These are phyloP conservation scores for Lampropteryx suffumata DNA, from an alignment of 2,888 invertebrate species.

Conservation along the genomic window DNA sequence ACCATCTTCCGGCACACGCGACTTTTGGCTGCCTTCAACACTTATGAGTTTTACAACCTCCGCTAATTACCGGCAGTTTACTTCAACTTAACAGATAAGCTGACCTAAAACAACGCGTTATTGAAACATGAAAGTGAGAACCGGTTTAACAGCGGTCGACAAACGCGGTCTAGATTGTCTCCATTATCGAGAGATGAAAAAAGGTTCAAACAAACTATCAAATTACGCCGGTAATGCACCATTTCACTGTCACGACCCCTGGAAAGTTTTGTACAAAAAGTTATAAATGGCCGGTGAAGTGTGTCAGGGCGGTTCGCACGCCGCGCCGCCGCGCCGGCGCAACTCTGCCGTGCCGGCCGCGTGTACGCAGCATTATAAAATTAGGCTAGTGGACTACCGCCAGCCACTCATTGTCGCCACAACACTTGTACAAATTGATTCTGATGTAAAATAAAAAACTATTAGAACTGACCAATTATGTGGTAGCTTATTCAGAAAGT, in stretches of 20 bases:
- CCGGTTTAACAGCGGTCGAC: slow-evolving; percentile 16
- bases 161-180: slow-evolving; percentile 46
- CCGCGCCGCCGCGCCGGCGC: slow-evolving; percentile 35
- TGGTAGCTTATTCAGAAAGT: slow-evolving; percentile 25
- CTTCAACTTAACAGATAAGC: slow-evolving; percentile 35
- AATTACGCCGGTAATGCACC: slow-evolving; percentile 67
- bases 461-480: slow-evolving; percentile 32
- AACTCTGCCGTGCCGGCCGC: slow-evolving; percentile 32
- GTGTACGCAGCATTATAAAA: slow-evolving; percentile 58
- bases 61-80: slow-evolving; percentile 54
- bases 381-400: slow-evolving; percentile 58
- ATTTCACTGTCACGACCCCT: slow-evolving; percentile 78
- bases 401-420: slow-evolving; percentile 42
- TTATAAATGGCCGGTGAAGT: slow-evolving; percentile 57
- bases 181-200: slow-evolving; percentile 50
- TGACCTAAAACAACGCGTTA: slow-evolving; percentile 31
- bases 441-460: slow-evolving; percentile 45
- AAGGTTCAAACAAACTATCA: slow-evolving; percentile 60
- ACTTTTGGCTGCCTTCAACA: slow-evolving; percentile 61
- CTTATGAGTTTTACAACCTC: slow-evolving; percentile 53
- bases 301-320: slow-evolving; percentile 75
- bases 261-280: slow-evolving; percentile 65
- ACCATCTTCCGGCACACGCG: slow-evolving; percentile 69
- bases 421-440: slow-evolving; percentile 62
- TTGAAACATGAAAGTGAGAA: slow-evolving; percentile 46